Conservation (phyloP, 2,113 vertebrate genomes). For the Pogonocichla stellata region DNA sequence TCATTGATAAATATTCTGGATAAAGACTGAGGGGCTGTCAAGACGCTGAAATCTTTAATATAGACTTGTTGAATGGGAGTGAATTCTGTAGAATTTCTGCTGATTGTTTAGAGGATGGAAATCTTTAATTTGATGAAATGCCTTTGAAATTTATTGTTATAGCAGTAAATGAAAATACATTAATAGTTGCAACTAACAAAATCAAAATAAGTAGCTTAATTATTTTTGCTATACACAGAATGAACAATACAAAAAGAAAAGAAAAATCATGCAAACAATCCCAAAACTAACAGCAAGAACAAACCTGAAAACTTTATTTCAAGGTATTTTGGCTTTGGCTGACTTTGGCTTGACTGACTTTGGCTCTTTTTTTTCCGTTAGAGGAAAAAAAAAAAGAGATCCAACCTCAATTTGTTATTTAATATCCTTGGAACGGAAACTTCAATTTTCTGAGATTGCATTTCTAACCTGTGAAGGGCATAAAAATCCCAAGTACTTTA, state of each 20-base stretch:
- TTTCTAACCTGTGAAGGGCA: background rate
- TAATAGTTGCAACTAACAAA: background rate
- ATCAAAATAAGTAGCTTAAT: background rate
- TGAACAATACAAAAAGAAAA: background rate
- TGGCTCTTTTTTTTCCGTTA: background rate
- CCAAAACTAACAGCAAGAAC: background rate
- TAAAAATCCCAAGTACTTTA: background rate
- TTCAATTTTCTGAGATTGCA: background rate
- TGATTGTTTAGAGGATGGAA: background rate
- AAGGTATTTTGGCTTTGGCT: background rate
- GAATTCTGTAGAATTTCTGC: background rate
- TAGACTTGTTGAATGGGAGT: background rate
- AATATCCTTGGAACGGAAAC: background rate
- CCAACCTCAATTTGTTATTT: background rate
- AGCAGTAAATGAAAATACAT: background rate
- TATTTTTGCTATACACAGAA: background rate
- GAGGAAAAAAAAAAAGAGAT: background rate
- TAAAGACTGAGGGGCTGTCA: background rate
- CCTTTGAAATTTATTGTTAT: background rate
- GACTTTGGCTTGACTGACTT: background rate
- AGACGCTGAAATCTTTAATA: background rate
- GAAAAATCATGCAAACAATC: fast-evolving
- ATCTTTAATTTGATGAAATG: background rate
- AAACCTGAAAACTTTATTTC: background rate
- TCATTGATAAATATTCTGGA: background rate